Conservation (phyloP, 2,797 vertebrate species). For the Coregonus ussuriensis region DNA sequence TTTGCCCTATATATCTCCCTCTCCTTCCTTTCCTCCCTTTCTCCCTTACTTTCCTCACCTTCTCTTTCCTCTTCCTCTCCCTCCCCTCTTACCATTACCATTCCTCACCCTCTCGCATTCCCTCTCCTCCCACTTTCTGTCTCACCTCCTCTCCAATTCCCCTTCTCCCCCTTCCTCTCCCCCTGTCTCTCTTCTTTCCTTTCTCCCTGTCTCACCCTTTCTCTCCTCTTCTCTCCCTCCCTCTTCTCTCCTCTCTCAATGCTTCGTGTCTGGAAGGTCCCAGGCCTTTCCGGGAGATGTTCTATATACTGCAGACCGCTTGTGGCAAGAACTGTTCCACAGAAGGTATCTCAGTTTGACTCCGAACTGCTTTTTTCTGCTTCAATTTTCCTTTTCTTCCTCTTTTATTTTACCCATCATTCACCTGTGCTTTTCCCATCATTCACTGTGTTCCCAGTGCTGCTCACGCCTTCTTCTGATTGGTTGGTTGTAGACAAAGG, state of each 20-base stretch:
- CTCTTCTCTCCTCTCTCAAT: conserved; percentile 76
- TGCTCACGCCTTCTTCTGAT: conserved; percentile 36
- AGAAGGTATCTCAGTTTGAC: conserved; percentile 94
- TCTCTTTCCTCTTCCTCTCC: background rate
- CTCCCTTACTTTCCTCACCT: background rate
- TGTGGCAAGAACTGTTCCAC: conserved; percentile 99
- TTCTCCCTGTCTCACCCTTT: conserved; percentile 33
- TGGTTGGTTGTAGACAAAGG: conserved; percentile 27
- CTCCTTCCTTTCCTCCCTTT: background rate
- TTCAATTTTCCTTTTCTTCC: background rate
- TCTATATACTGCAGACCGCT: conserved; percentile 97
- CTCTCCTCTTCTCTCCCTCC: conserved; percentile 80
- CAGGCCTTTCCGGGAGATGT: conserved; percentile 97
- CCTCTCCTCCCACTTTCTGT: background rate
- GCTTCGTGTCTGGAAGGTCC: conserved; percentile 93
- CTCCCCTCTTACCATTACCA: background rate
- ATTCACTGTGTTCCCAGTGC: conserved; percentile 42
- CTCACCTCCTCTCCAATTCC: no score
- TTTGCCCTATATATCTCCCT: background rate
- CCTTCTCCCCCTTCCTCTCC: no score
- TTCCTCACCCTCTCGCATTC: background rate
- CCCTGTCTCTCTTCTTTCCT: conserved; percentile 43
- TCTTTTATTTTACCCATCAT: conserved; percentile 17
- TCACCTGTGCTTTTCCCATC: conserved; percentile 44
- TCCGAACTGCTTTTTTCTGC: conserved; percentile 33